Evolutionary conservation across 2,888 invertebrate species (phyloP).

Genomic region (Drosophila quinaria): DNA sequence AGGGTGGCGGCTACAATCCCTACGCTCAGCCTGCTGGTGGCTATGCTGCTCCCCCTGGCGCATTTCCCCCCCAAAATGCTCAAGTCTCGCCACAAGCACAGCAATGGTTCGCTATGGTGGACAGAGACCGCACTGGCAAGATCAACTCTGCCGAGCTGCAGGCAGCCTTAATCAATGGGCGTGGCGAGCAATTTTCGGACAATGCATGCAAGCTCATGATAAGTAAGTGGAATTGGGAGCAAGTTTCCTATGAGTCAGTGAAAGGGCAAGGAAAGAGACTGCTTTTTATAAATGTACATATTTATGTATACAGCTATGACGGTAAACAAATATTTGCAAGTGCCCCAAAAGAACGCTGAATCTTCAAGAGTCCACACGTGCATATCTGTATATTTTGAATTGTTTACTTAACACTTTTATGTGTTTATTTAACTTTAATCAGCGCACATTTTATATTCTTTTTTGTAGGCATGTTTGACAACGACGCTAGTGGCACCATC

Average conservation of each 20-base stretch:
- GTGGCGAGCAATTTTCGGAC: slow-evolving; percentile 91
- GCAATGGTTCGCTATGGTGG: slow-evolving; percentile 94
- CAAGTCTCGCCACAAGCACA: slow-evolving; percentile 91
- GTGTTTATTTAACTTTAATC: slow-evolving; percentile 34
- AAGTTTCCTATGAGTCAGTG: slow-evolving; percentile 37
- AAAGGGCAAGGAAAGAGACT: not conserved
- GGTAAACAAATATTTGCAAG: slow-evolving; percentile 25
- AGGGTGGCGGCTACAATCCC: slow-evolving; percentile 80
- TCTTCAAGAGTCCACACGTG: slow-evolving; percentile 14
- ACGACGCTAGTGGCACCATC: slow-evolving; percentile 93
- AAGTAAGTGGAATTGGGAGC: slow-evolving; percentile 72
- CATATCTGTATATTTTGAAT: slow-evolving; percentile 36
- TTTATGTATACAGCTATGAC: not conserved
- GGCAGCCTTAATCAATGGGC: slow-evolving; percentile 93
- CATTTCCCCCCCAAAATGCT: slow-evolving; percentile 86
- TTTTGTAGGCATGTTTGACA: slow-evolving; percentile 93
- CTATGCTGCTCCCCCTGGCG: slow-evolving; percentile 83
- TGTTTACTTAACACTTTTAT: slow-evolving; percentile 57
- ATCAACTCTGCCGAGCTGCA: slow-evolving; percentile 92
- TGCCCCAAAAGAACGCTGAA: slow-evolving; percentile 2
- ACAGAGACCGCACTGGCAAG: slow-evolving; percentile 93
- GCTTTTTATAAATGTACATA: not conserved
- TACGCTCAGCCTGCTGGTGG: slow-evolving; percentile 70
- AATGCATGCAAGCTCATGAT: slow-evolving; percentile 95
- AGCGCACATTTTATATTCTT: slow-evolving; percentile 20